Conservation (phyloP, 2,113 vertebrate species). For the Nyctereutes procyonoides region DNA sequence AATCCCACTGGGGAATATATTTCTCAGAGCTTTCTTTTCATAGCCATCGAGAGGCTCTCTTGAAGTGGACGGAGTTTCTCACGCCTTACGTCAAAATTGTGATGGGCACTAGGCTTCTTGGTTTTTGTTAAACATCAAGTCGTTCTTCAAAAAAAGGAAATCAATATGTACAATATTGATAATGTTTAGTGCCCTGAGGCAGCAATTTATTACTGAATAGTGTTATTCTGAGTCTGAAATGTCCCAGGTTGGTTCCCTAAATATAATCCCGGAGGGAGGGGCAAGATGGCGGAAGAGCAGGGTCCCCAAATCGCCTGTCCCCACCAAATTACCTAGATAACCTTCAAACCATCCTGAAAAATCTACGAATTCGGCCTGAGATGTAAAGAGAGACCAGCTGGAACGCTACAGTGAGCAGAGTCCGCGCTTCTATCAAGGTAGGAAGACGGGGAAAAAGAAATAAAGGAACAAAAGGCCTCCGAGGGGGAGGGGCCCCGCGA, state of each 20-base stretch:
- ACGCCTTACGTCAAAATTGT: not conserved
- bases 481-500: too few relatives aligned
- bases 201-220: not conserved
- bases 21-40: not conserved
- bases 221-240: not conserved
- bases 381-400: too few relatives aligned
- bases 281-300: too few relatives aligned
- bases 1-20: not conserved
- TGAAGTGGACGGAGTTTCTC: not conserved
- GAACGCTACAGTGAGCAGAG: too few relatives aligned
- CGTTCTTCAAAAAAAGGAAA: not conserved
- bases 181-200: not conserved
- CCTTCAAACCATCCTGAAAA: too few relatives aligned
- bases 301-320: too few relatives aligned
- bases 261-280: not conserved
- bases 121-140: not conserved
- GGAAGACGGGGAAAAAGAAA: too few relatives aligned
- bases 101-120: not conserved
- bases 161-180: not conserved
- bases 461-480: too few relatives aligned
- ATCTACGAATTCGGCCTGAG: too few relatives aligned
- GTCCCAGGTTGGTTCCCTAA: not conserved
- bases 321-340: too few relatives aligned
- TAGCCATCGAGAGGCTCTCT: not conserved
- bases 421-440: too few relatives aligned